These are phyloP conservation scores for Gallinago undulata DNA, from an alignment of 2,113 vertebrate genomes.

Conservation along the genomic window DNA sequence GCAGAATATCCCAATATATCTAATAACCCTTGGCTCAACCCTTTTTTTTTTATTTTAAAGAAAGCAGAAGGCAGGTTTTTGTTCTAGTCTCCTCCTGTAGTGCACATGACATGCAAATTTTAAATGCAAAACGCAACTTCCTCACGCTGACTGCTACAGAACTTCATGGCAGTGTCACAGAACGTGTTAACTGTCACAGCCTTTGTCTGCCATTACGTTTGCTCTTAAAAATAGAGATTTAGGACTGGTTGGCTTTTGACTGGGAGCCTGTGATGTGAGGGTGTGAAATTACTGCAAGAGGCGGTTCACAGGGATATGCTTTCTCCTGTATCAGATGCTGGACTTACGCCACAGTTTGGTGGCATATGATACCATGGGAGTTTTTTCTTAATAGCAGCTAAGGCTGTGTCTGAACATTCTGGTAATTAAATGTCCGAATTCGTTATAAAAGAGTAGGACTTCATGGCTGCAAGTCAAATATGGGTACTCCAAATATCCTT, in stretches of 20 bases:
- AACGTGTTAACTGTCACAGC: neutral
- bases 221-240: neutral
- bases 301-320: neutral
- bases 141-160: neutral
- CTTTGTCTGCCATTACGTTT: neutral
- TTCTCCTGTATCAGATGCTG: constrained; percentile 44
- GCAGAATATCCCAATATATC: neutral
- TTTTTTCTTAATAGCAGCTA: neutral
- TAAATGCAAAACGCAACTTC: neutral
- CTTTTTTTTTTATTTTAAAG: neutral
- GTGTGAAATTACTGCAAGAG: constrained; percentile 50
- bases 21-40: neutral
- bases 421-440: neutral
- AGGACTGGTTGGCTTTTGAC: neutral
- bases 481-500: neutral
- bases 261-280: neutral
- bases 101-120: rapidly evolving
- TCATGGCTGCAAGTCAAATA: neutral
- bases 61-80: neutral
- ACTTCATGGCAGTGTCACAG: neutral
- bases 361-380: constrained; percentile 44
- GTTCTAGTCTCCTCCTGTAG: neutral
- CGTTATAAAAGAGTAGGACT: neutral
- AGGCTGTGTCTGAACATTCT: neutral
- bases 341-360: neutral